These are phyloP conservation scores for Pardosa pseudoannulata DNA, from an alignment of 2,888 invertebrate genomes.

Conservation along the genomic window DNA sequence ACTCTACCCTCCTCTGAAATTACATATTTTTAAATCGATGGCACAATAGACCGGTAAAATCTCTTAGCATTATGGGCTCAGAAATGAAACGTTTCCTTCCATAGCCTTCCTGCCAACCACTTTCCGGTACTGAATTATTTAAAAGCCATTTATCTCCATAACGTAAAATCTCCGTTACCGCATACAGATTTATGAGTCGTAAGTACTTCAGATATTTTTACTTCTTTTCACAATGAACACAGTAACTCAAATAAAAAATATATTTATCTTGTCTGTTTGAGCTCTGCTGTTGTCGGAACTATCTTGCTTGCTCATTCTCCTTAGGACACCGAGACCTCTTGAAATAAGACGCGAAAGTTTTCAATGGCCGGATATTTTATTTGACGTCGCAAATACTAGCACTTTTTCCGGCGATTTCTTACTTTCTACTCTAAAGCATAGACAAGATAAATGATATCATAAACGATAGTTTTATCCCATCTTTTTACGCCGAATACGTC, in stretches of 20 bases:
- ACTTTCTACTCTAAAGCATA: constrained; percentile 13
- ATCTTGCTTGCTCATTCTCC: neutral
- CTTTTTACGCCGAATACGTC: constrained; percentile 20
- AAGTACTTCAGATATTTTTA: neutral
- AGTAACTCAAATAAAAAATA: constrained; percentile 2
- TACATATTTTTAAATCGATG: too few species aligned
- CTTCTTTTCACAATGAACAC: neutral
- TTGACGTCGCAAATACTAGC: constrained; percentile 4
- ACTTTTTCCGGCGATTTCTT: constrained; percentile 13
- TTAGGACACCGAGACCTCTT: neutral
- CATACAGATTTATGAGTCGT: constrained; percentile 11
- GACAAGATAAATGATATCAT: constrained; percentile 33
- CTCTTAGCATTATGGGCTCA: neutral
- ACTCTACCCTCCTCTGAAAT: too few species aligned
- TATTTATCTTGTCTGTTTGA: neutral
- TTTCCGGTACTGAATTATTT: neutral
- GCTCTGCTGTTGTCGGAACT: neutral
- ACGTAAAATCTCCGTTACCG: neutral
- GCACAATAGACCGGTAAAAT: neutral
- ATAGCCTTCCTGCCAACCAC: neutral
- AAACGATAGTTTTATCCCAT: constrained; percentile 37
- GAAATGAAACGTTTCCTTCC: neutral
- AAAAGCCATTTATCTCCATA: neutral
- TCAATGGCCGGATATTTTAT: constrained; percentile 6
- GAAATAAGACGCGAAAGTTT: neutral